Percentiles rank a stretch among this genome's conserved stretches.
Conservation (phyloP, 2,113 vertebrate species). For the Dipodomys merriami region DNA sequence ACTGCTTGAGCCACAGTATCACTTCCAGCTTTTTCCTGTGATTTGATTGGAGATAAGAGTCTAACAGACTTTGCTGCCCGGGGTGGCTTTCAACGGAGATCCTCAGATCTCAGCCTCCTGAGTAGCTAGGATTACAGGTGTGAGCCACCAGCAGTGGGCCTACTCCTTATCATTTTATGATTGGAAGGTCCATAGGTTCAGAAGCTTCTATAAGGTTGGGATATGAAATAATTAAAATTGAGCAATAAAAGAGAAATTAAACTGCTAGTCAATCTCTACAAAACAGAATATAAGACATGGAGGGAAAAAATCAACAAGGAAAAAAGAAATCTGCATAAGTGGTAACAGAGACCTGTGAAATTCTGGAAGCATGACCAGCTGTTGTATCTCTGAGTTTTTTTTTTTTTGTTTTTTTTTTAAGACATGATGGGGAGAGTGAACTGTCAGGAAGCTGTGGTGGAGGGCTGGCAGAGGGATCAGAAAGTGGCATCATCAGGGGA, state of each 20-base stretch:
- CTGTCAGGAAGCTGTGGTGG: slow-evolving; percentile 76
- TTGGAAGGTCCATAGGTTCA: slow-evolving; percentile 62
- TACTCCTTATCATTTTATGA: slow-evolving; percentile 32
- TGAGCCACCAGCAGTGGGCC: no score
- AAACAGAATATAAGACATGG: slow-evolving; percentile 54
- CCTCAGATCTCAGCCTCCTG: no score
- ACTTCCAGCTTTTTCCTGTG: no score
- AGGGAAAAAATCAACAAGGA: slow-evolving; percentile 55
- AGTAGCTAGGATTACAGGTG: no score
- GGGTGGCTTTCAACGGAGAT: no score
- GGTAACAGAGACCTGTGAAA: slow-evolving; percentile 76
- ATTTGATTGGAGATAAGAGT: no score
- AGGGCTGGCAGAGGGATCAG: slow-evolving; percentile 36
- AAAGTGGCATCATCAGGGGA: slow-evolving; percentile 55
- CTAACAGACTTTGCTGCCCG: no score
- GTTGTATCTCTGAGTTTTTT: slow-evolving; percentile 79
- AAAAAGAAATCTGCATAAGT: slow-evolving; percentile 67
- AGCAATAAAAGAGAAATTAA: slow-evolving; percentile 62
- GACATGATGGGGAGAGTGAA: slow-evolving; percentile 66
- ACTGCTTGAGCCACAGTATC: no score
- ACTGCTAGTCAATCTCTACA: slow-evolving; percentile 64
- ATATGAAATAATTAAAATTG: slow-evolving; percentile 63
- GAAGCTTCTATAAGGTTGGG: slow-evolving; percentile 56
- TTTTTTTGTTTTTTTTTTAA: slow-evolving; percentile 47
- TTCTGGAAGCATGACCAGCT: slow-evolving; percentile 82